Percentiles rank a stretch among this genome's conserved stretches.
Conservation (phyloP, 2,113 vertebrate genomes). For the Oreotrochilus melanogaster region DNA sequence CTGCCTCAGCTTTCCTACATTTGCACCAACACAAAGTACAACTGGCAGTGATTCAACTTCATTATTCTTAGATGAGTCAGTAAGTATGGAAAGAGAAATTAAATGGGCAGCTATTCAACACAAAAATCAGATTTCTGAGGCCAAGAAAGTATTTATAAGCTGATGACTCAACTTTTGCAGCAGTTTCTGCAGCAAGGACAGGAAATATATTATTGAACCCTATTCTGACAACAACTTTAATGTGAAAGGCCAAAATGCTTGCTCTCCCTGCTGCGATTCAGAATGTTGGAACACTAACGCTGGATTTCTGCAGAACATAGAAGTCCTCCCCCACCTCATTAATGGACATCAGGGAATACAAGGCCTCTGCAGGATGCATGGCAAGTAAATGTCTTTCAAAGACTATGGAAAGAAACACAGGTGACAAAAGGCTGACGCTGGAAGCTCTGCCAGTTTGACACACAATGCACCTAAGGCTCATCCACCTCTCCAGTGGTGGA, state of each 20-base stretch:
- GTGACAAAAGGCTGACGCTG: not conserved
- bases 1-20: conserved; percentile 1
- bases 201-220: conserved; percentile 45
- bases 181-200: not conserved
- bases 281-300: not conserved
- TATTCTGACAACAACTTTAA: conserved; percentile 5
- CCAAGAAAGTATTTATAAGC: conserved; percentile 41
- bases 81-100: conserved; percentile 34
- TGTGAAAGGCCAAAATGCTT: not conserved
- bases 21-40: not conserved
- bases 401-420: not conserved
- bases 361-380: not conserved
- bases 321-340: not conserved
- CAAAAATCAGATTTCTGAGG: conserved; percentile 11
- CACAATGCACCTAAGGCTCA: accelerated
- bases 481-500: not conserved
- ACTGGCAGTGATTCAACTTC: not conserved
- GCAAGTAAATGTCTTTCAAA: not conserved
- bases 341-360: not conserved
- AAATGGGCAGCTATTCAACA: conserved; percentile 39
- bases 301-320: not conserved
- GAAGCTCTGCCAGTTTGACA: not conserved
- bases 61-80: conserved; percentile 42
- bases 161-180: conserved; percentile 50
- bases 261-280: not conserved